phyloP scores from a whole-genome alignment of 2,797 vertebrate species.

The Scolopax bukidnonensis region DNA sequence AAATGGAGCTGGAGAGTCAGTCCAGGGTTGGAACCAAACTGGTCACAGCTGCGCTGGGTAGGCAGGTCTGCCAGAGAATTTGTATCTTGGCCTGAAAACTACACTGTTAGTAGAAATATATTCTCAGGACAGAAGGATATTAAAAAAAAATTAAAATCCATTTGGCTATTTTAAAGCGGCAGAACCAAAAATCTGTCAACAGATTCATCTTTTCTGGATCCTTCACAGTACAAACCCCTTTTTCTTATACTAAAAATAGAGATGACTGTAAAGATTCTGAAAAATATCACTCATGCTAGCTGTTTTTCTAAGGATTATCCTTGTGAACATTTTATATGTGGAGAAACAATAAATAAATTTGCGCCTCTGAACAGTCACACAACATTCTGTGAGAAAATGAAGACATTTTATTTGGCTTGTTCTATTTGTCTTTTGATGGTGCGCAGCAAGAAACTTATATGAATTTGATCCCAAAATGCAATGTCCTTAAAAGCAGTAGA shows the following conservation, averaged over 20 bases:
- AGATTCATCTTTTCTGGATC: background rate
- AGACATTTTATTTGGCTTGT: background rate
- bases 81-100: background rate
- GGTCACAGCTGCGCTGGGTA: conserved; percentile 17
- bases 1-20: conserved; percentile 12
- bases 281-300: background rate
- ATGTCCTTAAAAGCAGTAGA: conserved; percentile 27
- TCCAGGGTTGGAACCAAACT: background rate
- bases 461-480: background rate
- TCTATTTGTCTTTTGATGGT: background rate
- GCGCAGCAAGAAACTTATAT: background rate
- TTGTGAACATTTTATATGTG: conserved; percentile 15
- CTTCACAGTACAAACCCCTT: background rate
- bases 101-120: background rate
- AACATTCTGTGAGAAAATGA: background rate
- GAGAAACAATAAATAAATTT: conserved; percentile 24
- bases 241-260: conserved; percentile 3
- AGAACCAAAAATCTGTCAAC: background rate
- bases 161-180: conserved; percentile 1
- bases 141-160: background rate
- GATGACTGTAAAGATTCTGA: background rate
- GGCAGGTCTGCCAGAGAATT: conserved; percentile 10
- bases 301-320: conserved; percentile 42
- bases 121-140: background rate
- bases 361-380: conserved; percentile 16